Evolutionary conservation across 2,888 invertebrate genomes (phyloP), one percentile per base, ranked within the genome.

Genomic region (Cosmorhoe ocellata): DNA sequence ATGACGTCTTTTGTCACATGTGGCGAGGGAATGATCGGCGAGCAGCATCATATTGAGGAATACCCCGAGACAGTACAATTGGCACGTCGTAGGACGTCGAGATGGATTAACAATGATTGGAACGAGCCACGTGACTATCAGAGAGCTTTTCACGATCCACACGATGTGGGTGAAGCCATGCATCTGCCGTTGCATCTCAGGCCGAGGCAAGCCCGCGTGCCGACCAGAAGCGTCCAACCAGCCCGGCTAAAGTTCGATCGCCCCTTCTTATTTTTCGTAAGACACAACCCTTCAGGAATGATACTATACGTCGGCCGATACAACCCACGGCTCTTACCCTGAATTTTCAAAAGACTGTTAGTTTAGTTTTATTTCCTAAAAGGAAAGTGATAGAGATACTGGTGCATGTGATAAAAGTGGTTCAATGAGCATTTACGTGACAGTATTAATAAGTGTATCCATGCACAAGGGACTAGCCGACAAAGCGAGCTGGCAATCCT

Each of bases 231-330:
- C 39, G 77, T 90, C 87, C 87, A 90, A 58, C 78, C 89, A 50
- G 95, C 95, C 3, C 91, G 96, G 72, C 90, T 97, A 71, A 93
- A 95, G 67, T 95, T 96, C 74, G 97, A 97, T 69, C 92, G 96
- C 71, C 97, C 97, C 0, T 97, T 97, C 91, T 89, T 97, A 18
- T 97, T 95, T 80, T 95, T 96, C 66, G 95, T 97, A 9, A 92
- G 97, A 71, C 97, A 97, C 81, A 97, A 97, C 81, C 97, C 97
- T 1, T 95, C 97, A n/a, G 97, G 97, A 54, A 93, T 97, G 89
- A 95, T 97, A 69, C 87, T 97, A 42, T 96, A 96, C 76, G 95
- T 96, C 91, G 97, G 97, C 32, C 92, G 97, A 74, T 97, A 96
- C 86, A 97, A 96, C 82, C 97, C 96, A 32, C 93, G 95, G 83